phyloP scores from a whole-genome alignment of 2,113 vertebrate species.

The Redunca redunca region DNA sequence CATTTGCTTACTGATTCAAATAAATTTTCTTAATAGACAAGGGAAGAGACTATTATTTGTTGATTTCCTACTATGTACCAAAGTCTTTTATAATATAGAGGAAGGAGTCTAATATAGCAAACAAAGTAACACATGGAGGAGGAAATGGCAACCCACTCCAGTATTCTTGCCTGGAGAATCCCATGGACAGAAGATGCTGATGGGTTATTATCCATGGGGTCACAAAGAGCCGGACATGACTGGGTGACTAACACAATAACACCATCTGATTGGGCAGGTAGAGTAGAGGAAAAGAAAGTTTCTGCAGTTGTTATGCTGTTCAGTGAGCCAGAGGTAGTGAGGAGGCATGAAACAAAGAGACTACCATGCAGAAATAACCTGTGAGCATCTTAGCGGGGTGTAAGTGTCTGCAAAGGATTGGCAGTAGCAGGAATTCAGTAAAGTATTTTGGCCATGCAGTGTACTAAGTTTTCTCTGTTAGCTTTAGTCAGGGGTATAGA shows the following conservation, averaged over 20 bases:
- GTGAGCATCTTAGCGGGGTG: rapidly evolving
- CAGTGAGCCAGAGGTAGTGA: background rate
- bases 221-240: background rate
- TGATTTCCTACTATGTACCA: background rate
- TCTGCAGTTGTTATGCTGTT: background rate
- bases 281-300: background rate
- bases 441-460: background rate
- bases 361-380: background rate
- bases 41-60: background rate
- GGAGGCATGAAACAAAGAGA: background rate
- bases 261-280: background rate
- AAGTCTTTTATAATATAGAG: background rate
- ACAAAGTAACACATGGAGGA: background rate
- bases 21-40: background rate
- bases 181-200: background rate
- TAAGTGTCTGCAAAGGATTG: background rate
- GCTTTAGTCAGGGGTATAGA: background rate
- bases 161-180: background rate
- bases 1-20: background rate
- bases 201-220: background rate
- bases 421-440: background rate
- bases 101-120: background rate
- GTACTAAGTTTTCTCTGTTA: background rate
- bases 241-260: background rate
- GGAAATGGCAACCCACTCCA: background rate